Evolutionary conservation across 2,113 vertebrate species (phyloP), one percentile per base, ranked within the genome.

Genomic region (Phylloscopus trochiloides): DNA sequence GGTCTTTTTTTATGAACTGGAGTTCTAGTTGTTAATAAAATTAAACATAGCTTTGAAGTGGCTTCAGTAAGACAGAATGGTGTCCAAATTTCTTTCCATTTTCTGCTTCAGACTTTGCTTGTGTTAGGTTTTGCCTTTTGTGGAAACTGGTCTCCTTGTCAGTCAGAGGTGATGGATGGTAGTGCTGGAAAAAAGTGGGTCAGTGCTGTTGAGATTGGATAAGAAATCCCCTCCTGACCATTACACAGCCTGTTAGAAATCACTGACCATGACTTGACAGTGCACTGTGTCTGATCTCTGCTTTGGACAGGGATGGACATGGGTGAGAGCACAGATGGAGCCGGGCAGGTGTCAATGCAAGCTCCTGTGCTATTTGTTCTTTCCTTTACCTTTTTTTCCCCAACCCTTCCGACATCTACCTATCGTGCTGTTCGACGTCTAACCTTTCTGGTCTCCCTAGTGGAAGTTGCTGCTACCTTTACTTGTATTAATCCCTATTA

Each of bases 401-500:
- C 51, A 59, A 36, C 19, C 16, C 15, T 24, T 75, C 7, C 38
- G 65, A 20, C 17, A 4, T 50, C 52, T 51, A 28, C 15, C 70
- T 83, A 45, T 68, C 38, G 36, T 9, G 0, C 19, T 72, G 25
- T 58, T 47, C 40, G 25, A 32, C 0, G 0, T 61, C 34, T 93
- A 86, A 94, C 61, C 65, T 82, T 83, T 78, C 71, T 78, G 17
- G 20, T 81, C 78, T 84, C 52, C 12, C 14, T 31, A 22, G 76
- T 84, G 86, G 93, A 92, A 95, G 68, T 86, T 1, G 36, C 61
- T 78, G 57, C 61, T 91, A 63, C 79, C 79, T 96, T 93, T 88
- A 62, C 65, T 86, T 84, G 48, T 88, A 93, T 96, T 96, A 96
- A 97, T 94, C 94, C 95, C 63, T 92, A 61, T 95, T 95, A 95